These are phyloP conservation scores for Nothocercus nigrocapillus DNA, from an alignment of 2,113 vertebrate genomes.

Conservation along the genomic window DNA sequence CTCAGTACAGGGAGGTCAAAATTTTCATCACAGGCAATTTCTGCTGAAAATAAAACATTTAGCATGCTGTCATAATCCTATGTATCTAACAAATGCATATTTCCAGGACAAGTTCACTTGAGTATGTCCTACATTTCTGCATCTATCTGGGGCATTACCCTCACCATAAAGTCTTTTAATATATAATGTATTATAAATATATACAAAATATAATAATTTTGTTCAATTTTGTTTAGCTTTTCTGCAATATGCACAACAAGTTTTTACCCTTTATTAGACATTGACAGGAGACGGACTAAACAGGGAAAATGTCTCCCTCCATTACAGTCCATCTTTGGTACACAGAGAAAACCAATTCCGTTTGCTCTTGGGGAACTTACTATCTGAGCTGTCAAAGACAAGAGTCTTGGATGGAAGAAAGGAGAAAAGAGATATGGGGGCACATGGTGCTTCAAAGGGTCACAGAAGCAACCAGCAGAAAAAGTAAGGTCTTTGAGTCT, in stretches of 20 bases:
- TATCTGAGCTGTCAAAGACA: background rate
- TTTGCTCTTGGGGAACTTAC: background rate
- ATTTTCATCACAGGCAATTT: background rate
- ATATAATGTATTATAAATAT: too few relatives aligned
- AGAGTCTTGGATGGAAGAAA: background rate
- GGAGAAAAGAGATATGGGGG: background rate
- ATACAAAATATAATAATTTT: background rate
- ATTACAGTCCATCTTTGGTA: background rate
- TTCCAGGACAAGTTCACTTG: background rate
- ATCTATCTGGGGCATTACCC: background rate
- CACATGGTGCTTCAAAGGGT: background rate
- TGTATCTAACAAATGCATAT: background rate
- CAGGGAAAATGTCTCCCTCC: accelerated
- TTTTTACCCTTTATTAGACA: background rate
- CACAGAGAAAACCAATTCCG: background rate
- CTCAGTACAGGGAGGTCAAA: background rate
- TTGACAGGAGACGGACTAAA: background rate
- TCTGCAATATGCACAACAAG: background rate
- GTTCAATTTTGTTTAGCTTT: background rate
- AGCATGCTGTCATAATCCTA: background rate
- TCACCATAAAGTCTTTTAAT: background rate
- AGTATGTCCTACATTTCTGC: background rate
- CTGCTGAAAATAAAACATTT: background rate
- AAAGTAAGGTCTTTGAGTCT: background rate
- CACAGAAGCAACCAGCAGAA: background rate